phyloP scores from a whole-genome alignment of 2,888 invertebrate genomes.

The Neocrepidodera transversa region DNA sequence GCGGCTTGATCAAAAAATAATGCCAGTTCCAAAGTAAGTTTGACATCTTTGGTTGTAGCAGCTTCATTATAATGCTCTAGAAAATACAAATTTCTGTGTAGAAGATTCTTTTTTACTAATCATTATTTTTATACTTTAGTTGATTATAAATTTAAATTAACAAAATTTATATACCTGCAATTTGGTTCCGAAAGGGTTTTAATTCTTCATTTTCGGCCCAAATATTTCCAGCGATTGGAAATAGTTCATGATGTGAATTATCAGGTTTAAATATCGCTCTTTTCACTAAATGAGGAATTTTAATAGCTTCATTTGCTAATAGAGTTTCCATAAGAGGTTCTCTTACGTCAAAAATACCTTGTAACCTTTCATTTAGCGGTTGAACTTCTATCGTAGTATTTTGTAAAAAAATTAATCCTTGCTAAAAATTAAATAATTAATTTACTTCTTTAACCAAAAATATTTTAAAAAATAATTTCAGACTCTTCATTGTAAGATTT shows the following conservation, averaged over 20 bases:
- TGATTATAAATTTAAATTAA: too few species aligned
- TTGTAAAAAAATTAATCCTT: slow-evolving; percentile 72
- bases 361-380: slow-evolving; percentile 64
- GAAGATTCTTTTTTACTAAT: too few species aligned
- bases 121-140: too few species aligned
- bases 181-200: slow-evolving; percentile 17
- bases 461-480: too few species aligned
- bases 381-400: slow-evolving; percentile 75
- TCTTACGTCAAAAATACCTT: slow-evolving; percentile 56
- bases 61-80: slow-evolving; percentile 18
- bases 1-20: slow-evolving; percentile 78
- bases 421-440: slow-evolving; percentile 61
- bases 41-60: slow-evolving; percentile 28
- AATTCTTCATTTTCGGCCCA: slow-evolving; percentile 38
- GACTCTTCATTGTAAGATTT: too few species aligned
- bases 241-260: slow-evolving; percentile 58
- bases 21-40: slow-evolving; percentile 73
- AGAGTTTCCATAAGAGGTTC: slow-evolving; percentile 52
- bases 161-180: too few species aligned
- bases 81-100: too few species aligned
- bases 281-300: slow-evolving; percentile 67
- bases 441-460: too few species aligned
- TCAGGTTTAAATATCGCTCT: slow-evolving; percentile 62
- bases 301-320: slow-evolving; percentile 38
- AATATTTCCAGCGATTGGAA: slow-evolving; percentile 41